Evolutionary conservation across 2,888 invertebrate species (phyloP).

Genomic region (Leptopilina drosophilae): DNA sequence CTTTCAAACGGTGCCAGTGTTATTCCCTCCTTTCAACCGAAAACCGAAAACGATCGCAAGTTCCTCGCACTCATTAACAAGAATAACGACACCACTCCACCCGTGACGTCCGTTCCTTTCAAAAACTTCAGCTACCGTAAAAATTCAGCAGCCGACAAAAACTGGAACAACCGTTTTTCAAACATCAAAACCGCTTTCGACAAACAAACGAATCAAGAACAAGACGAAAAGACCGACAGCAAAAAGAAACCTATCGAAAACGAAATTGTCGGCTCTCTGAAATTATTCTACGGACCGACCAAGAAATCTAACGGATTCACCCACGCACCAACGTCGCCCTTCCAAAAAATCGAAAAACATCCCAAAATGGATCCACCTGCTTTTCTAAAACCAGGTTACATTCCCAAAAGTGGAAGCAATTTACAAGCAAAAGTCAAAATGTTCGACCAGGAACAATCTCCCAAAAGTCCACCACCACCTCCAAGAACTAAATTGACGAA

Average conservation of each 20-base stretch:
- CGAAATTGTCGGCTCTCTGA: constrained; percentile 47
- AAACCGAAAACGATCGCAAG: constrained; percentile 91
- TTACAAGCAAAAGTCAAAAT: constrained; percentile 67
- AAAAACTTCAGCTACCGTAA: constrained; percentile 68
- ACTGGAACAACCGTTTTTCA: constrained; percentile 91
- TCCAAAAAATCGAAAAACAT: constrained; percentile 68
- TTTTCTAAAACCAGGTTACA: constrained; percentile 60
- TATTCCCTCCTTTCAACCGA: constrained; percentile 86
- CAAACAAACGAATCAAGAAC: constrained; percentile 66
- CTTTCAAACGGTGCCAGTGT: constrained; percentile 72
- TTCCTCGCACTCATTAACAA: constrained; percentile 90
- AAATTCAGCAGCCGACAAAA: constrained; percentile 74
- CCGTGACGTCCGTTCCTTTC: constrained; percentile 60
- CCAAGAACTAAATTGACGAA: constrained; percentile 1
- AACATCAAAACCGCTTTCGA: constrained; percentile 91
- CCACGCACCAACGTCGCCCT: constrained; percentile 73
- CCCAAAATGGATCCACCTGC: constrained; percentile 47
- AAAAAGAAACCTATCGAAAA: constrained; percentile 14
- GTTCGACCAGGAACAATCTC: constrained; percentile 60
- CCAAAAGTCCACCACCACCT: constrained; percentile 42
- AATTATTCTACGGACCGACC: constrained; percentile 44
- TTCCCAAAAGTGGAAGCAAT: constrained; percentile 60
- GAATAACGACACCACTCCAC: constrained; percentile 78
- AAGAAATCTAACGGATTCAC: constrained; percentile 62
- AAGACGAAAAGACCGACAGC: constrained; percentile 19